Base-by-base conservation (phyloP, 2,797 vertebrate genomes). In the Sorex maritimensis region DNA sequence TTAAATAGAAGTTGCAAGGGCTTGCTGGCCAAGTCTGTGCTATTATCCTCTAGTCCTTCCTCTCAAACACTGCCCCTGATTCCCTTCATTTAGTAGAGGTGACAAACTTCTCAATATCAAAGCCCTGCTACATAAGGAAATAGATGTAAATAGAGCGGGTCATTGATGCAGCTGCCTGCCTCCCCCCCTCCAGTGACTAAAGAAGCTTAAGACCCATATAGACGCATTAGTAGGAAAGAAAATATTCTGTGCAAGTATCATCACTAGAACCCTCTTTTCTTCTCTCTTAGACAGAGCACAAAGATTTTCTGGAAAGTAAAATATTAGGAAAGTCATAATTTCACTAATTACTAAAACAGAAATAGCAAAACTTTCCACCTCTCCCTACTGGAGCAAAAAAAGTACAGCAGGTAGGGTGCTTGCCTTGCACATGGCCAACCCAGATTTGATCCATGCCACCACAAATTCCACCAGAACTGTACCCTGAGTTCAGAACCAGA, bases 221-320 rank as follows among this genome's bases (percentile, higher is more conserved):
- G 61, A 73, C 86, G 10, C 63, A 67, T 13, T 23, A 49, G 49
- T 14, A 83, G 46, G 24, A 82, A 90, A 89, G 46, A 46, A 74
- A 75, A 41, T 89, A n/a, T 55, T 88, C 41, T 1, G 1, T 44
- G 49, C 10, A 61, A 86, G 15, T 73, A n/a, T 44, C 13, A 30
- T 68, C 44, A 30, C 28, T 73, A 28, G 24, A 55, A 26, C 6
- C 65, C 17, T 34, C 68, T 15, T 12, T 17, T 2, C 46, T 55
- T 2, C 46, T 38, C 28, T 49, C 28, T 7, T 15, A 65, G 23
- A 69, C 71, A 72, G 34, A 81, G 28, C 9, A 81, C 24, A 71
- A 84, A 82, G 24, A 38, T 71, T 85, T 77, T 23, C n/a, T 81
- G 84, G 89, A 86, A 80, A 12, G 85, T 87, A 46, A 84, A 78